A percentile compares a stretch with the other conserved stretches of the same genome.
Evolutionary conservation across 2,113 vertebrate species (phyloP).

Genomic region (Perca schrenkii): DNA sequence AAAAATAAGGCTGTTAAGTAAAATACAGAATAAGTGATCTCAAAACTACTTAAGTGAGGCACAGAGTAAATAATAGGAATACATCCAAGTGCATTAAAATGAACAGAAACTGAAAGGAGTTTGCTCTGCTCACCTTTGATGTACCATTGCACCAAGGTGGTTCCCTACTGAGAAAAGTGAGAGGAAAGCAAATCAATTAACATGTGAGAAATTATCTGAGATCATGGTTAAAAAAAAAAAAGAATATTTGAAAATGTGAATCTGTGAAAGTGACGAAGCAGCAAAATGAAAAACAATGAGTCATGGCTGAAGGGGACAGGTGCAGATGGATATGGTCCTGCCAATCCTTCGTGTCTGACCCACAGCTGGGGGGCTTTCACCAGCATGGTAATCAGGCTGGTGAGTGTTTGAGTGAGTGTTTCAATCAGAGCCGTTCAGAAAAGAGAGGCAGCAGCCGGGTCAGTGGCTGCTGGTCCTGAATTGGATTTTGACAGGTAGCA

Average conservation of each 20-base stretch:
- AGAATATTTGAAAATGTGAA: slow-evolving; percentile 38
- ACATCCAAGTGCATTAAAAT: neutral
- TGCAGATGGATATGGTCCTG: slow-evolving; percentile 85
- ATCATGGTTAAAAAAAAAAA: slow-evolving; percentile 37
- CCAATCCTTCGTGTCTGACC: slow-evolving; percentile 81
- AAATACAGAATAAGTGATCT: neutral
- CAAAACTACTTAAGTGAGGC: neutral
- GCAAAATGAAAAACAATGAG: slow-evolving; percentile 80
- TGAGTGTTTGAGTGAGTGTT: slow-evolving; percentile 69
- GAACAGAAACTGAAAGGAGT: neutral
- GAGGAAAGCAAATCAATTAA: slow-evolving; percentile 85
- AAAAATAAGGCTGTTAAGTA: neutral
- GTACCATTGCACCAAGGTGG: slow-evolving; percentile 97
- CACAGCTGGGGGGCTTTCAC: slow-evolving; percentile 86
- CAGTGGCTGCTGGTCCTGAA: slow-evolving; percentile 62
- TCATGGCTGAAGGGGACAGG: slow-evolving; percentile 64
- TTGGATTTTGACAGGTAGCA: slow-evolving; percentile 80
- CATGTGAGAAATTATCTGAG: slow-evolving; percentile 56
- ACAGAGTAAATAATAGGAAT: neutral
- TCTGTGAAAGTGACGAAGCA: slow-evolving; percentile 72
- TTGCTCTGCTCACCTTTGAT: slow-evolving; percentile 95
- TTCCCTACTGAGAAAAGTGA: slow-evolving; percentile 92
- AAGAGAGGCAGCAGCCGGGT: slow-evolving; percentile 65
- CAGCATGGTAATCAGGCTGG: slow-evolving; percentile 65
- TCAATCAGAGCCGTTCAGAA: slow-evolving; percentile 67